A percentile compares a stretch with the other conserved stretches of the same genome.
phyloP scores from a whole-genome alignment of 2,888 invertebrate genomes.

The Cylindroiulus punctatus region DNA sequence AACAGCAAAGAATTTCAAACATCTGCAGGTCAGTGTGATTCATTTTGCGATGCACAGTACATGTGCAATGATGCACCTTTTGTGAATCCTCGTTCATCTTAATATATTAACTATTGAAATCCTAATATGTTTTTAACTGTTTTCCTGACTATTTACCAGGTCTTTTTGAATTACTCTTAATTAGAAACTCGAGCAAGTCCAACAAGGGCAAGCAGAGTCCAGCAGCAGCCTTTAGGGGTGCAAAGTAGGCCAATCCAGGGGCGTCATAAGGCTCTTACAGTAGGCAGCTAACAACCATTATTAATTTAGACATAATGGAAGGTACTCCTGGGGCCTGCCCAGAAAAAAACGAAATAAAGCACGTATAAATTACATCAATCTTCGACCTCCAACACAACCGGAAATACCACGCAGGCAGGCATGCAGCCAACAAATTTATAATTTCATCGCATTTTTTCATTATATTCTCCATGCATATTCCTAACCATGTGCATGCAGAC shows the following conservation, averaged over 20 bases:
- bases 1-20: background rate
- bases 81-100: too few species aligned
- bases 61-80: too few species aligned
- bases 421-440: background rate
- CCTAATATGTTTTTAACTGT: too few species aligned
- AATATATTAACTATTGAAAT: too few species aligned
- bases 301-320: slow-evolving; percentile 34
- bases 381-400: background rate
- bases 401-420: background rate
- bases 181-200: background rate
- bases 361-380: background rate
- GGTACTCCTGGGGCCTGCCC: background rate
- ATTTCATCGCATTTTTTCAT: background rate
- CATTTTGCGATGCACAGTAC: too few species aligned
- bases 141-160: too few species aligned
- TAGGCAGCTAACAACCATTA: background rate
- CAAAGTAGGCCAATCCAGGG: slow-evolving; percentile 7
- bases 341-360: slow-evolving; percentile 21
- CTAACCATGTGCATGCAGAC: background rate
- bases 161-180: background rate
- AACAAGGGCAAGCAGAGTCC: background rate
- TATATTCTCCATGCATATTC: slow-evolving; percentile 3
- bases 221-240: background rate
- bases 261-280: slow-evolving; percentile 2
- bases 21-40: background rate